A percentile compares a stretch with the other conserved stretches of the same genome.
Evolutionary conservation across 53 echinoderm and acorn worm species (phyloP).

Genomic region (Echinarachnius parma): DNA sequence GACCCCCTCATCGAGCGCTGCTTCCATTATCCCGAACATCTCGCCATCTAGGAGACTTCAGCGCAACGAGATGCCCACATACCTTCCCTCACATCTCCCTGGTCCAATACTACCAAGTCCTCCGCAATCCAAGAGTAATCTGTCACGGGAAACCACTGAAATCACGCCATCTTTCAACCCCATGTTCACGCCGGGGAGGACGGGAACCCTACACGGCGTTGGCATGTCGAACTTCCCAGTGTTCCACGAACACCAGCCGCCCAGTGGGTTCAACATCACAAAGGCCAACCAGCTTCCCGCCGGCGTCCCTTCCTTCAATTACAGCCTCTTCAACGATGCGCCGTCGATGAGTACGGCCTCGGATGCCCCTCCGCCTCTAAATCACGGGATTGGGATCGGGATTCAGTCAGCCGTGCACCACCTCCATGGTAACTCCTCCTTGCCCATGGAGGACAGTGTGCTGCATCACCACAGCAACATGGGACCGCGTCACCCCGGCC

Average conservation of each 20-base stretch:
- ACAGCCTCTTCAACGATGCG: constrained; percentile 82
- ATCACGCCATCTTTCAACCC: constrained; percentile 76
- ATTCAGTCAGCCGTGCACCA: constrained; percentile 61
- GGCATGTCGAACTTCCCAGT: constrained; percentile 73
- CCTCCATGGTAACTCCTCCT: constrained; percentile 64
- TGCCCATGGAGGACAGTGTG: constrained; percentile 77
- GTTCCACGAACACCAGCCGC: constrained; percentile 81
- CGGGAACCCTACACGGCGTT: constrained; percentile 45
- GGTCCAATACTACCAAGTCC: constrained; percentile 77
- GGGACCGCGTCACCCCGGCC: constrained; percentile 58
- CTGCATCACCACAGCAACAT: constrained; percentile 51
- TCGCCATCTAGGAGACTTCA: constrained; percentile 76
- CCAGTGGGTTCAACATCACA: constrained; percentile 65
- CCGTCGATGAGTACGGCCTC: constrained; percentile 45
- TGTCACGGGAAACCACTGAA: constrained; percentile 73
- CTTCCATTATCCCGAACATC: constrained; percentile 71
- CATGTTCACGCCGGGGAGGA: constrained; percentile 67
- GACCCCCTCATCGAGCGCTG: constrained; percentile 47
- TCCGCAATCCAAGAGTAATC: constrained; percentile 58
- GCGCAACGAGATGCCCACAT: constrained; percentile 85
- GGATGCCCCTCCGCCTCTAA: constrained; percentile 45
- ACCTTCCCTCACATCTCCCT: constrained; percentile 70
- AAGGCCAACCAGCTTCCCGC: constrained; percentile 71
- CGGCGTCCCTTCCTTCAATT: constrained; percentile 68
- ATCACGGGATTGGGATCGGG: constrained; percentile 52